A percentile compares a stretch with the other conserved stretches of the same genome.
These are phyloP conservation scores for Eulemur rufifrons DNA, from an alignment of 2,113 vertebrate species.

Conservation along the genomic window DNA sequence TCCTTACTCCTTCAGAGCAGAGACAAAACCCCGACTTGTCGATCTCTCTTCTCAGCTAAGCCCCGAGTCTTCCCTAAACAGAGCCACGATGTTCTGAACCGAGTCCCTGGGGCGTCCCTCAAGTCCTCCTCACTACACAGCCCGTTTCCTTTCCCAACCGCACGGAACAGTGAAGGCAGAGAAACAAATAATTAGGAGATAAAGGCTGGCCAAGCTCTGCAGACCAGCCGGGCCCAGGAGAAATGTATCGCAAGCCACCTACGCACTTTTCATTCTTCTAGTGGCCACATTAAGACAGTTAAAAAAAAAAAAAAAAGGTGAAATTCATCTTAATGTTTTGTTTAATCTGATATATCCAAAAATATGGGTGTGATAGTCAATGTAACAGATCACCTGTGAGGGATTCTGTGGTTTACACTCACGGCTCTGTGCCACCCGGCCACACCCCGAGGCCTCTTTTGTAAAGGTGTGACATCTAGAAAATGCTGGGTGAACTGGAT, in stretches of 20 bases:
- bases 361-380: too few relatives aligned
- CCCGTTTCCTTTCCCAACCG: not conserved
- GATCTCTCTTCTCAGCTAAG: not conserved
- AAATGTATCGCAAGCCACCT: accelerated
- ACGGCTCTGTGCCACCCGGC: not conserved
- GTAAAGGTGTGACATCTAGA: not conserved
- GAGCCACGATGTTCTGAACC: accelerated
- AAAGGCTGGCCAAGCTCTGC: accelerated
- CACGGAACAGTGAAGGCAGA: accelerated
- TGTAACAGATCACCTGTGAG: accelerated
- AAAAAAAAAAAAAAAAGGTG: too few relatives aligned
- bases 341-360: not conserved
- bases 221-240: not conserved
- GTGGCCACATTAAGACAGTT: not conserved
- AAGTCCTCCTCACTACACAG: not conserved
- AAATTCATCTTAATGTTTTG: too few relatives aligned
- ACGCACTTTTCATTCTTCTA: accelerated
- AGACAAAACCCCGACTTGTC: accelerated
- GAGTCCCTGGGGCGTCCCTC: accelerated
- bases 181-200: not conserved
- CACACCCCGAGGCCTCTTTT: not conserved
- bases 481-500: accelerated
- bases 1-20: not conserved
- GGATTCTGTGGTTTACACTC: too few relatives aligned
- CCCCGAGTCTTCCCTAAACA: not conserved